A percentile compares a stretch with the other conserved stretches of the same genome.
Evolutionary conservation across 2,888 invertebrate genomes (phyloP).

Genomic region (Amblyjoppa proteus): DNA sequence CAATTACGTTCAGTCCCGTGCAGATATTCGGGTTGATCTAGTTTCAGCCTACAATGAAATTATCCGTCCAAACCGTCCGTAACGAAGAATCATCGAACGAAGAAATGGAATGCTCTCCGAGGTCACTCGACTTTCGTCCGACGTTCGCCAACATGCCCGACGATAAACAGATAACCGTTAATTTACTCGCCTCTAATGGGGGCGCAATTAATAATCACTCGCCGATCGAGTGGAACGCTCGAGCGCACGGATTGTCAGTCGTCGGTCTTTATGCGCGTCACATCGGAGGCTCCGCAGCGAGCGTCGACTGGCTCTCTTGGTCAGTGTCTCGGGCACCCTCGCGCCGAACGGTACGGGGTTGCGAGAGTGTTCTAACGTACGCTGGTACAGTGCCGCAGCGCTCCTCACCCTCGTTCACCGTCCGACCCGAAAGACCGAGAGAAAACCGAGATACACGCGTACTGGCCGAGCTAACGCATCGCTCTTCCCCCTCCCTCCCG

Average conservation of each 20-base stretch:
- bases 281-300: neutral
- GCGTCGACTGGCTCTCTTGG: conserved; percentile 68
- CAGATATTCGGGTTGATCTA: too few species aligned
- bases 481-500: conserved; percentile 6
- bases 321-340: conserved; percentile 79
- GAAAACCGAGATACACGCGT: neutral
- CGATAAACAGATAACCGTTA: neutral
- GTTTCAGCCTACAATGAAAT: too few species aligned
- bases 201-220: conserved; percentile 3
- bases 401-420: conserved; percentile 2
- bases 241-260: neutral
- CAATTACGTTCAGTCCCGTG: too few species aligned
- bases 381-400: neutral
- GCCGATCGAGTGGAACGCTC: neutral
- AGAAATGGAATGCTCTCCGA: neutral
- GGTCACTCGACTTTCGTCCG: too few species aligned
- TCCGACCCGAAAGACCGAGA: conserved; percentile 23
- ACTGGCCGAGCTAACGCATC: conserved; percentile 31
- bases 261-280: neutral
- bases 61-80: too few species aligned
- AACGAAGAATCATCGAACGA: neutral
- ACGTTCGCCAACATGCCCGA: too few species aligned
- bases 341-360: conserved; percentile 73
- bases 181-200: neutral
- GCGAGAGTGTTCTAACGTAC: neutral